Percentiles rank a stretch among this genome's conserved stretches.
phyloP scores from a whole-genome alignment of 2,797 vertebrate genomes.

The Lagothrix lagotricha region DNA sequence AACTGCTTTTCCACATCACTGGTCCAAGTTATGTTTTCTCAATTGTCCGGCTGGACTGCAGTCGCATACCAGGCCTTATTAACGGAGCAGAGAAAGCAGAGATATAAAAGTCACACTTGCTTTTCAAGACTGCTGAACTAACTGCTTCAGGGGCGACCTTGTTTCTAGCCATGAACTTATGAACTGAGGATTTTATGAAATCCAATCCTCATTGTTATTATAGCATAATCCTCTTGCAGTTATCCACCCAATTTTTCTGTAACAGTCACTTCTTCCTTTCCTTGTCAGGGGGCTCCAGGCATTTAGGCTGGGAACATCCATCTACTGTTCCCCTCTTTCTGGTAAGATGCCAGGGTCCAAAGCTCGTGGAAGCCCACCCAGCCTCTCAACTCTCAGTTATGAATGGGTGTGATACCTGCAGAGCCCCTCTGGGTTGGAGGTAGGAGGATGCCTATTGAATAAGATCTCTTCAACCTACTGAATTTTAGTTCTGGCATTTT shows the following conservation, averaged over 20 bases:
- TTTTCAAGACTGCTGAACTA: slow-evolving; percentile 58
- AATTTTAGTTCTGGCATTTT: background rate
- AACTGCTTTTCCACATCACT: slow-evolving; percentile 54
- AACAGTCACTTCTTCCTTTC: slow-evolving; percentile 64
- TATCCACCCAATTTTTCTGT: slow-evolving; percentile 64
- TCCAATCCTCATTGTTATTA: slow-evolving; percentile 67
- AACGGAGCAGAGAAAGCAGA: slow-evolving; percentile 65
- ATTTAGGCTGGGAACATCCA: background rate
- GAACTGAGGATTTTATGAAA: slow-evolving; percentile 81
- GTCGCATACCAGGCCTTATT: slow-evolving; percentile 62
- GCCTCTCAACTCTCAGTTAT: background rate
- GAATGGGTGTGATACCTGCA: background rate
- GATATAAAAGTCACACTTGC: slow-evolving; percentile 21
- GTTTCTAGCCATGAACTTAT: slow-evolving; percentile 77
- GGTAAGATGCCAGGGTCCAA: rapidly evolving
- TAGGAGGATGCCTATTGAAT: background rate
- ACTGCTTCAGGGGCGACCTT: slow-evolving; percentile 41
- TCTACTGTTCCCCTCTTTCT: background rate
- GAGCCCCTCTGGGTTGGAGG: background rate
- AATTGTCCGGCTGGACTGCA: slow-evolving; percentile 54
- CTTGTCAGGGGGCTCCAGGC: background rate
- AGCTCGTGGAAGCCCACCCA: background rate
- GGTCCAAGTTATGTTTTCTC: slow-evolving; percentile 60
- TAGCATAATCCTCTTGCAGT: slow-evolving; percentile 72
- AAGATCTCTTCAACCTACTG: no score